phyloP scores from a whole-genome alignment of 2,888 invertebrate genomes.

The Dendrolimus pini region DNA sequence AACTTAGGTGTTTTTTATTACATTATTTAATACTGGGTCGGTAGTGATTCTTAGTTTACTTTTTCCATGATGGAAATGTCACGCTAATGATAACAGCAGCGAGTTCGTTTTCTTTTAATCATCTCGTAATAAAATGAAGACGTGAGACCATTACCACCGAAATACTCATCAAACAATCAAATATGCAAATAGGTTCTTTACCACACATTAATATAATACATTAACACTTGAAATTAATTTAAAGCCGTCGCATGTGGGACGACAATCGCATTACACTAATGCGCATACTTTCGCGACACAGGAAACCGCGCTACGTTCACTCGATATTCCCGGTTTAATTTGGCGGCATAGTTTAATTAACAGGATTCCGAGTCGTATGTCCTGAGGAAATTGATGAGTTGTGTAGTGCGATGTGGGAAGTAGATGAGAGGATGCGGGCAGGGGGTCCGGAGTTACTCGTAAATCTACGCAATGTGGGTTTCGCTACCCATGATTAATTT shows the following conservation, averaged over 20 bases:
- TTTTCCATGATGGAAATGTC: too few relatives aligned
- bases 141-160: too few relatives aligned
- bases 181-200: too few relatives aligned
- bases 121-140: too few relatives aligned
- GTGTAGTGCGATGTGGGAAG: conserved; percentile 36
- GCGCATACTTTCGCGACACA: conserved; percentile 25
- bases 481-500: conserved; percentile 47
- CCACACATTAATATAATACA: neutral
- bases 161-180: too few relatives aligned
- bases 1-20: too few relatives aligned
- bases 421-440: conserved; percentile 9
- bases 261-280: conserved; percentile 12
- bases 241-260: conserved; percentile 6
- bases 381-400: conserved; percentile 67
- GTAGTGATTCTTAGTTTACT: too few relatives aligned
- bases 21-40: too few relatives aligned
- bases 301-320: conserved; percentile 17
- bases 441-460: conserved; percentile 39
- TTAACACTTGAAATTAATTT: neutral
- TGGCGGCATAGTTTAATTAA: conserved; percentile 67
- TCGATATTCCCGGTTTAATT: conserved; percentile 46
- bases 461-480: conserved; percentile 56
- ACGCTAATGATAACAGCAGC: too few relatives aligned
- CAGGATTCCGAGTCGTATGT: conserved; percentile 58
- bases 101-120: too few relatives aligned